Evolutionary conservation across 2,113 vertebrate genomes (phyloP), one percentile per base, ranked within the genome.

Genomic region (Xerus inauris): DNA sequence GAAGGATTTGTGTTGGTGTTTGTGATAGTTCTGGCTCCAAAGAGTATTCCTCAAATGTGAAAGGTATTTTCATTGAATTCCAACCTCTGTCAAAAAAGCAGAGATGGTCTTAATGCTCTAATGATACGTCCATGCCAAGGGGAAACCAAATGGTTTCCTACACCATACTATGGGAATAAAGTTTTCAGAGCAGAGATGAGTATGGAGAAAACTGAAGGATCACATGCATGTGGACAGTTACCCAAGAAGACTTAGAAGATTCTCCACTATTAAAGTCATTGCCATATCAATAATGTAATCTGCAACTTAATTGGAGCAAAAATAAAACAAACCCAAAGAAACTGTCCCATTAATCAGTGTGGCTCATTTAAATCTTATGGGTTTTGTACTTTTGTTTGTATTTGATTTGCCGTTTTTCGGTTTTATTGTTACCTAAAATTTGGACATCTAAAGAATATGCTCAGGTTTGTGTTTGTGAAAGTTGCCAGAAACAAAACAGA

Each of bases 371-470:
- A 72, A 87, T 57, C 20, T 20, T 20, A 57, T 57, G 20, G 54
- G 54, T 57, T 6, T 54, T 54, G 17, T 54, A 85, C 22, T 94
- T 91, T 77, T 82, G 67, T 72, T 86, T 83, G 30, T 85, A 81
- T 65, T 71, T 80, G 19, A 95, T 75, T 79, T 79, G 3, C 12
- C 86, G 35, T 45, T 77, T 82, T 26, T 47, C 13, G 72, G 28
- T 32, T 93, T 95, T 80, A 57, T 35, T 93, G 11, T 59, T 82
- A 92, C 3, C 17, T 59, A 86, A 92, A 45, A 83, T 32, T 80
- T 94, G 3, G 19, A 26, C 3, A 45, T 54, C 24, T 92, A 67
- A 91, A 81, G 13, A 19, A n/a, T 80, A 79, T 30, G 64, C 20
- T 65, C 88, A 91, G 8, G 85, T 94, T 84, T 79, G 59, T 40